These are phyloP conservation scores for Zosterops pallidus DNA, from an alignment of 2,113 vertebrate genomes.

Conservation along the genomic window DNA sequence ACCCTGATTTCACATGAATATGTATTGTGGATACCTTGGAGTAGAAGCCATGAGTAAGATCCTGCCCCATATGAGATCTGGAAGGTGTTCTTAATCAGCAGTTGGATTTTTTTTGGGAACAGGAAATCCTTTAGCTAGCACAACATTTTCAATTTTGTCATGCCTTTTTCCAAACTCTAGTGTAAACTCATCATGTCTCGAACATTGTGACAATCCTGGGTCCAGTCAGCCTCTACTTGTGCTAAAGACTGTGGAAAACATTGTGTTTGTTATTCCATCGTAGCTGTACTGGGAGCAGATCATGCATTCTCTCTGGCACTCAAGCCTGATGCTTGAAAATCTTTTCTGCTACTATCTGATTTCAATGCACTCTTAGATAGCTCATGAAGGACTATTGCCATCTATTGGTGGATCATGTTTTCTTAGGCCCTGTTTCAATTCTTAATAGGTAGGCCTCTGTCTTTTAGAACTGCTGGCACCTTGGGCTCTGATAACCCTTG, in stretches of 20 bases:
- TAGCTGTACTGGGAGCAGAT: not conserved
- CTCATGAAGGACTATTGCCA: conserved; percentile 21
- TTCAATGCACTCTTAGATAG: not conserved
- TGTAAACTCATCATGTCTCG: fast-evolving
- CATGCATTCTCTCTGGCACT: not conserved
- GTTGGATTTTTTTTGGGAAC: not conserved
- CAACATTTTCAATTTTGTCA: not conserved
- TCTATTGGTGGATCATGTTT: conserved; percentile 11
- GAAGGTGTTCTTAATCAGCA: not conserved
- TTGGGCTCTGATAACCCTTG: not conserved
- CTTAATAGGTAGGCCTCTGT: not conserved
- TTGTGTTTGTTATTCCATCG: not conserved
- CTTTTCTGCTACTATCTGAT: not conserved
- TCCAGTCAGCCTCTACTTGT: not conserved
- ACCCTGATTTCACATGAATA: not conserved
- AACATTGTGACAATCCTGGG: not conserved
- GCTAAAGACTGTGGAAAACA: not conserved
- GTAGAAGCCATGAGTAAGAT: not conserved
- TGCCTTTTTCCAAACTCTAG: not conserved
- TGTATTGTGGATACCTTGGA: not conserved
- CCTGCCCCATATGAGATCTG: not conserved
- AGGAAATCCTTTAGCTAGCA: not conserved
- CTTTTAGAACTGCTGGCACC: not conserved
- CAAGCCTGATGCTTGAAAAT: not conserved
- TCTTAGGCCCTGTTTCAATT: not conserved